Percentiles rank a stretch among this genome's conserved stretches.
These are phyloP conservation scores for Abramis brama DNA, from an alignment of 2,113 vertebrate genomes.

Conservation along the genomic window DNA sequence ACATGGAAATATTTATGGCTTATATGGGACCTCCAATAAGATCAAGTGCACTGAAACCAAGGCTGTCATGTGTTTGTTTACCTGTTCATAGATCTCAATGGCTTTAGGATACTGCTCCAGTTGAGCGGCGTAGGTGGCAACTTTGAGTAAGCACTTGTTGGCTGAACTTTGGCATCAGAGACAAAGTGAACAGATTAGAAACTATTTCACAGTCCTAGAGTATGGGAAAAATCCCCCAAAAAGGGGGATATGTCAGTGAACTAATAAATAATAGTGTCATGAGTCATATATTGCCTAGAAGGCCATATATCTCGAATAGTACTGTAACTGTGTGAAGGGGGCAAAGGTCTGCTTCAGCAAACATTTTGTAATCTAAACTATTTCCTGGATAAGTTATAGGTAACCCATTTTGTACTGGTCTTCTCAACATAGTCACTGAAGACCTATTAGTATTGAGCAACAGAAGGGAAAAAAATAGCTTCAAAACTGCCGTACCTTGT, in stretches of 20 bases:
- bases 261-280: background rate
- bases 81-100: slow-evolving; percentile 93
- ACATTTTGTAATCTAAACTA: background rate
- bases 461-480: background rate
- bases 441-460: background rate
- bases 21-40: background rate
- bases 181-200: background rate
- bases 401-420: background rate
- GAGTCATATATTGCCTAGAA: background rate
- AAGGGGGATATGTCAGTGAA: no score
- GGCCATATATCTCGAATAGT: background rate
- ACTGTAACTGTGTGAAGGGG: background rate
- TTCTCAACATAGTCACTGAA: no score
- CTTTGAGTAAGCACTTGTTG: slow-evolving; percentile 94
- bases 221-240: background rate
- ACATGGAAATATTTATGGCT: background rate
- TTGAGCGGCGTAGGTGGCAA: slow-evolving; percentile 88
- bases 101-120: slow-evolving; percentile 92
- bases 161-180: slow-evolving; percentile 79
- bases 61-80: slow-evolving; percentile 32
- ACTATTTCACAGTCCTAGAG: background rate
- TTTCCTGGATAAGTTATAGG: background rate
- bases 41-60: background rate
- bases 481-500: slow-evolving; percentile 76
- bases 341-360: background rate